Evolutionary conservation across 2,113 vertebrate genomes (phyloP).

Genomic region (Malurus alboscapulatus): DNA sequence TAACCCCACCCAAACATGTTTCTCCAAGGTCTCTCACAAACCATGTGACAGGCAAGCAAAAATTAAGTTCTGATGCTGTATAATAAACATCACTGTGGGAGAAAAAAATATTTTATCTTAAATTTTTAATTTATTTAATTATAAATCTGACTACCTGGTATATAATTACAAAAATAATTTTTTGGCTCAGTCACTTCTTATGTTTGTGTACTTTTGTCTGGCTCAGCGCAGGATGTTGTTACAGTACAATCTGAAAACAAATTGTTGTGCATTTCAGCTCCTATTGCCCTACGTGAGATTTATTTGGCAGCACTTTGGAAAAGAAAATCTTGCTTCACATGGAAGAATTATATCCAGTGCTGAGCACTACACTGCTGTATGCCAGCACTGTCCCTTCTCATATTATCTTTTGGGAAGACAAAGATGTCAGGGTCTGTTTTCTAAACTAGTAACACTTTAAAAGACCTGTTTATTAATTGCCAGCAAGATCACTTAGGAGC

Average conservation of each 20-base stretch:
- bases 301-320: neutral
- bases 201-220: neutral
- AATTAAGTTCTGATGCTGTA: neutral
- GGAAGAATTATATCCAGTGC: neutral
- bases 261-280: neutral
- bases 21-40: neutral
- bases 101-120: neutral
- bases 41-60: neutral
- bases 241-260: neutral
- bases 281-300: neutral
- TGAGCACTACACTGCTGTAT: neutral
- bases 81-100: neutral
- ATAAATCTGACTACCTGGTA: neutral
- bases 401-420: neutral
- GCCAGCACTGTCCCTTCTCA: neutral
- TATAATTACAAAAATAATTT: neutral
- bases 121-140: neutral
- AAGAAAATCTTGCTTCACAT: neutral
- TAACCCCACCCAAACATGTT: fast-evolving
- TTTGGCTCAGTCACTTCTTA: neutral
- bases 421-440: neutral
- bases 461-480: neutral
- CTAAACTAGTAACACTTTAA: neutral
- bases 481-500: neutral
- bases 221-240: neutral